These are phyloP conservation scores for Melinaea menophilus DNA, from an alignment of 2,888 invertebrate species.

Conservation along the genomic window DNA sequence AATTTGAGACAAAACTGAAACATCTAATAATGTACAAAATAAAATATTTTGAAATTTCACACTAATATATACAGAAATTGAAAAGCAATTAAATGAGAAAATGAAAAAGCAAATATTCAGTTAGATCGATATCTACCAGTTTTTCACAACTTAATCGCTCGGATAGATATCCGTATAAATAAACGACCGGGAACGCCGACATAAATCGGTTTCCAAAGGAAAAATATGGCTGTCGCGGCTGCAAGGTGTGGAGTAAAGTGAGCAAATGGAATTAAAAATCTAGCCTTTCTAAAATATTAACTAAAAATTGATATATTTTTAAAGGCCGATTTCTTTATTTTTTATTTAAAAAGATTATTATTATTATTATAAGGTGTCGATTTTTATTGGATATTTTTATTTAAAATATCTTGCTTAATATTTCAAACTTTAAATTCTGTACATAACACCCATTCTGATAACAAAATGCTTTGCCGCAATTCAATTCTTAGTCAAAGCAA, in stretches of 20 bases:
- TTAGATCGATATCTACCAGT: slow-evolving; percentile 33
- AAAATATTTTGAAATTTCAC: too few relatives aligned
- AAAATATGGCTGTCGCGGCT: slow-evolving; percentile 38
- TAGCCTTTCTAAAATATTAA: slow-evolving; percentile 15
- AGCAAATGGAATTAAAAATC: slow-evolving; percentile 30
- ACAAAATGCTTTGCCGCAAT: slow-evolving; percentile 13
- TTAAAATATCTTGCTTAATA: too few relatives aligned
- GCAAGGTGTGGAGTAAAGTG: slow-evolving; percentile 26
- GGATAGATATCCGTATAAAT: slow-evolving; percentile 41
- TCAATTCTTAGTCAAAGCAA: slow-evolving; percentile 29
- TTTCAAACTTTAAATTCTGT: background rate
- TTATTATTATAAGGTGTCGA: too few relatives aligned
- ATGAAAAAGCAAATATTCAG: slow-evolving; percentile 29
- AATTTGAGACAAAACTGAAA: too few relatives aligned
- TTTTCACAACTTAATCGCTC: slow-evolving; percentile 43
- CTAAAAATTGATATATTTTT: too few relatives aligned
- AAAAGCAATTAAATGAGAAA: slow-evolving; percentile 12
- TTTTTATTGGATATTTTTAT: too few relatives aligned
- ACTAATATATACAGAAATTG: too few relatives aligned
- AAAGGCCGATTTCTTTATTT: too few relatives aligned
- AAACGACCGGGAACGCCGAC: slow-evolving; percentile 43
- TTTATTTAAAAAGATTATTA: too few relatives aligned
- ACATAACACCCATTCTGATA: background rate
- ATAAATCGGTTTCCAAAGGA: slow-evolving; percentile 41
- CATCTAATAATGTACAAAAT: too few relatives aligned